These are phyloP conservation scores for Protonemura montana DNA, from an alignment of 2,888 invertebrate genomes.

Conservation along the genomic window DNA sequence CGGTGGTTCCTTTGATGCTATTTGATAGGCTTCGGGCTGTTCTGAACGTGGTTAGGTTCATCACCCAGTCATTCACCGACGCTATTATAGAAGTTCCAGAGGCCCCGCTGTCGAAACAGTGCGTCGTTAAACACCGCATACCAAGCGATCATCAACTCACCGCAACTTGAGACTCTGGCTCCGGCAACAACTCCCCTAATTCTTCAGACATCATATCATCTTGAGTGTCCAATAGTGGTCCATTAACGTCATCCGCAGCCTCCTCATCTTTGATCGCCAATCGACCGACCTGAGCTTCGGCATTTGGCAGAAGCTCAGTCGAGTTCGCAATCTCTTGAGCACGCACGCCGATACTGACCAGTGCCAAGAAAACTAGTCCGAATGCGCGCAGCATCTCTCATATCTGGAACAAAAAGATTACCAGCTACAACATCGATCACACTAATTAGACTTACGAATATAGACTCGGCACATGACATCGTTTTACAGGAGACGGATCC, in stretches of 20 bases:
- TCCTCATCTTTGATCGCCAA: background rate
- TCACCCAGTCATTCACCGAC: too few relatives aligned
- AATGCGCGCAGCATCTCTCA: conserved; percentile 15
- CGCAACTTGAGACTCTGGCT: background rate
- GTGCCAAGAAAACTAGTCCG: conserved; percentile 15
- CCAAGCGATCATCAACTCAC: background rate
- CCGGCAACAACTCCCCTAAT: background rate
- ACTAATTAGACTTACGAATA: background rate
- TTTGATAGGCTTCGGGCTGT: too few relatives aligned
- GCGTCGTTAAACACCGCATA: too few relatives aligned
- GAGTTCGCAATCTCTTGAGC: background rate
- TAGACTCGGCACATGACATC: background rate
- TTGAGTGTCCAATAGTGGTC: background rate
- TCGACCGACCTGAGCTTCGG: background rate
- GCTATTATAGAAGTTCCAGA: too few relatives aligned
- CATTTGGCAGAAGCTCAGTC: background rate
- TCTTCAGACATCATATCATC: background rate
- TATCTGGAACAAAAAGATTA: conserved; percentile 27
- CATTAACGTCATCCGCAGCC: background rate
- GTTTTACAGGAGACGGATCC: background rate
- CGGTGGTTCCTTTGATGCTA: too few relatives aligned
- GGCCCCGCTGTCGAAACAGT: too few relatives aligned
- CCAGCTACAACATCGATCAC: background rate
- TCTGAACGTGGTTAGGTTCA: too few relatives aligned
- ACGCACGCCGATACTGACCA: background rate